Conservation (phyloP, 2,888 invertebrate species). For the Himalopsyche tibetana region DNA sequence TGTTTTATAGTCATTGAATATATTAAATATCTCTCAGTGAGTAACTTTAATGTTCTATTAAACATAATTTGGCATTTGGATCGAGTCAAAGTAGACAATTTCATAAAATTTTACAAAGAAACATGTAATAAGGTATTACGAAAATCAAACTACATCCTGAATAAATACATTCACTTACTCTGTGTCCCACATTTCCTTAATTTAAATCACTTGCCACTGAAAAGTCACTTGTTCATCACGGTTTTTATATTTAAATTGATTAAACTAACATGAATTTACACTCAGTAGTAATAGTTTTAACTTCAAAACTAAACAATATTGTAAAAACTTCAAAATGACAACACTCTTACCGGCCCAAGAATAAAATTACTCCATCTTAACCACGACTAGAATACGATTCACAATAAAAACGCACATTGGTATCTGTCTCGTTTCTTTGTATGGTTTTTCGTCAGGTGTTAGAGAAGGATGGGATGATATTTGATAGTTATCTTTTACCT, state of each 20-base stretch:
- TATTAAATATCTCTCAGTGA: neutral
- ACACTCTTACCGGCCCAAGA: constrained; percentile 54
- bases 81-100: neutral
- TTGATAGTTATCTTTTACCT: neutral
- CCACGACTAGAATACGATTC: neutral
- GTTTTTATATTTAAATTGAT: neutral
- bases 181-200: neutral
- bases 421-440: neutral
- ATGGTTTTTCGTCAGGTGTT: neutral
- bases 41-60: neutral
- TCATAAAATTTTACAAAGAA: neutral
- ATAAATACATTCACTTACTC: constrained; percentile 15
- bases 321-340: constrained; percentile 43
- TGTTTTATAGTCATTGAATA: neutral
- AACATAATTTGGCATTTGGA: neutral
- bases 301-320: neutral
- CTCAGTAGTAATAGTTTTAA: neutral
- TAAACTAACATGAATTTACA: neutral
- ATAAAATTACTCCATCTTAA: constrained; percentile 56
- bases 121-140: constrained; percentile 6
- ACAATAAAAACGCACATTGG: neutral
- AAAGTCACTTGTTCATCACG: neutral
- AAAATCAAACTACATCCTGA: neutral
- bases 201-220: neutral
- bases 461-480: constrained; percentile 38